Evolutionary conservation across 2,888 invertebrate species (phyloP), one percentile per base, ranked within the genome.

Genomic region (Drosophila fulvimacula): DNA sequence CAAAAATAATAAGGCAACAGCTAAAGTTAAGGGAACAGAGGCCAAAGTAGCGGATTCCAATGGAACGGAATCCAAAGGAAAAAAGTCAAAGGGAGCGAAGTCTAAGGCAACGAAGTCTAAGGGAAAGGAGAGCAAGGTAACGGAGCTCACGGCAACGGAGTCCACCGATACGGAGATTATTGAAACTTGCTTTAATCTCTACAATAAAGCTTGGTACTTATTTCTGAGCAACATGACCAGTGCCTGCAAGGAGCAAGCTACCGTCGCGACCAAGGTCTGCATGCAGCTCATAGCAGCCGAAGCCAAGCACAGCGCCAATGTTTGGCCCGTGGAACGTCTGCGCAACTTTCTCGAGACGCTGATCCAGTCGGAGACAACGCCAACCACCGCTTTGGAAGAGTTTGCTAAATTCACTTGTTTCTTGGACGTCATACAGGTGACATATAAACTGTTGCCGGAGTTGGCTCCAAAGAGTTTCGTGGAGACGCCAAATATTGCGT

Each of bases 401-500:
- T 96, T 96, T 89, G 95, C 96, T 88, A 96, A 96, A 91, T 96
- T 95, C 90, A 93, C 95, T 0, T 93, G 94, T 64, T 96, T 95
- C 90, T 94, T 95, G 76, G 97, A 98, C 91, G 94, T 97, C 19
- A 93, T 97, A 69, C 96, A 95, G 89, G 94, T 95, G 89, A 94
- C 95, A 0, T 95, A 97, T 93, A 94, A 94, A 90, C 89, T 94
- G 59, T 88, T 95, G 81, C 94, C 94, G 15, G 92, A 93, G 81
- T 92, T 93, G 90, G 95, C 94, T 32, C 95, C 94, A 85, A 92
- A 93, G 17, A 69, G 81, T 42, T 93, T 94, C 73, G 94, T 93
- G 34, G 93, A 93, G n/a, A 80, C 83, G 21, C 92, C 92, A 42
- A 94, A 94, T 88, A 94, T 94, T 79, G 88, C 85, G 3, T 93